Evolutionary conservation across 2,888 invertebrate genomes (phyloP), one percentile per base, ranked within the genome.

Genomic region (Andrena hattorfiana): DNA sequence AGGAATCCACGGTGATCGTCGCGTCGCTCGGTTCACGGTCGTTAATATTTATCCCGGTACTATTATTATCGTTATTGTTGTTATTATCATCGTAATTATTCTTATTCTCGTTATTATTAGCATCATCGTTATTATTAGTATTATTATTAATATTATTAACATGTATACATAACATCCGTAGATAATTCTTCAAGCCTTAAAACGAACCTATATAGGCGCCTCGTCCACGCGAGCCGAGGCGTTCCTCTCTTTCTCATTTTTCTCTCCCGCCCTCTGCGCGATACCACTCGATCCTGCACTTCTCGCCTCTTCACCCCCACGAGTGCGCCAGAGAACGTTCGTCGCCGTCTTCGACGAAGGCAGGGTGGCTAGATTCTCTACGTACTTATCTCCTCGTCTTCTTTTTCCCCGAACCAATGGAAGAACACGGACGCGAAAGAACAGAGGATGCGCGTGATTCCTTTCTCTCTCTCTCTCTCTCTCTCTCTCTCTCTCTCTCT

Each of bases 121-220:
- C 68, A 68, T 83, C 68, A 64, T 82, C 78, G 80, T 81, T 83
- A 67, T 85, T 84, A 75, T 87, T 84, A 84, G 88, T 89, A 87
- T 87, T 78, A 89, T 90, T 84, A 89, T 88, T 89, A 87, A 90
- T 91, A 90, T 91, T 91, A 91, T 92, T 92, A 93, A 93, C 91
- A 92, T 90, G 89, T 92, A 91, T 92, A 91, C 90, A 91, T 92
- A 92, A 92, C 92, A 93, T 92, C 86, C 88, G 92, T 92, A 91
- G 90, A 91, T 92, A 91, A 92, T 91, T 89, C 82, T 86, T 89
- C 86, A 91, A 92, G 91, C 90, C 89, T 92, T 91, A 92, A 86
- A 91, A 90, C 87, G 84, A 89, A 90, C 85, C 89, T 89, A 88
- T 69, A 80, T 83, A 83, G 62, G 68, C 70, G 84, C 82, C 64